Base-by-base conservation (phyloP, 2,797 vertebrate genomes). In the Salmo trutta region DNA sequence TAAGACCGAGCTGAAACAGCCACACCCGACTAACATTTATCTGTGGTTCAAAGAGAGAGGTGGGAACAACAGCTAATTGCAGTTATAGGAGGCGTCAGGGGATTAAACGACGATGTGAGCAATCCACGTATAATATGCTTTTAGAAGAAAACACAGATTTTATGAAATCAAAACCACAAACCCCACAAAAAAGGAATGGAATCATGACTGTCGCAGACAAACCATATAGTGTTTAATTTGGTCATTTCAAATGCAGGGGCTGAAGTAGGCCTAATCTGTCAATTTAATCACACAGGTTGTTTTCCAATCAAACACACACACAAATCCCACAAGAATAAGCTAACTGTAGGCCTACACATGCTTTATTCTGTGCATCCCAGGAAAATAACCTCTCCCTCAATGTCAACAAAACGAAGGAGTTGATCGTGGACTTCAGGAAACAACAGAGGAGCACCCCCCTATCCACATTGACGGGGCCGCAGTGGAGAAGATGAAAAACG, bases 21-120 rank as follows among this genome's bases (percentile, higher is more conserved):
- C 75, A 75, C 52, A 12, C 64, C 41, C 68, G 75, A 33, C 15
- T 27, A 71, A 27, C 10, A 12, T 71, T 62, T 10, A 66, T 56
- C 41, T 41, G 41, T 41, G 41, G 41, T 41, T 41, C 41, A 41
- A 41, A 41, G 41, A 41, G 33, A 36, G 41, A 41, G 8, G 41
- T 41, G 41, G 41, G 41, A 41, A 10, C 36, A 36, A 36, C 33
- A 33, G 33, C 36, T 36, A 36, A 36, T 36, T 36, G 6, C 41
- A 41, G 8, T 41, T 41, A 8, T 2, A 41, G 41, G 41, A 41
- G 36, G 36, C 2, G 2, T 41, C 36, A 41, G 8, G 36, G 36
- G 36, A 10, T 41, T 41, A 41, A 41, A 10, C 1, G 8, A 41
- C 36, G 10, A 41, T 41, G 8, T 41, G 36, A 41, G 36, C 36